These are phyloP conservation scores for Disparrhopalites patrizii DNA, from an alignment of 2,888 invertebrate species.

Conservation along the genomic window DNA sequence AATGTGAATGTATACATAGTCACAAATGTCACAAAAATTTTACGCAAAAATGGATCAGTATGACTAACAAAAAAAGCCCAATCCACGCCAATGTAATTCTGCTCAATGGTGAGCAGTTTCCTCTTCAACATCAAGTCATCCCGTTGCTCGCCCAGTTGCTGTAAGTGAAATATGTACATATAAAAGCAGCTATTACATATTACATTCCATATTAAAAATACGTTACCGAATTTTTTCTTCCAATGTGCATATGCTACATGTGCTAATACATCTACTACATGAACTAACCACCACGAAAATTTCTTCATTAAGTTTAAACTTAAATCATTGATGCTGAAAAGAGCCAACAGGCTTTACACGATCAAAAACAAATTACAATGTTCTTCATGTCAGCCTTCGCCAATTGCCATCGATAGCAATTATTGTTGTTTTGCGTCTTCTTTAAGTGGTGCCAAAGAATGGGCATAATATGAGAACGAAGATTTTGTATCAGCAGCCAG, in stretches of 20 bases:
- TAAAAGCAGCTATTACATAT: too few relatives aligned
- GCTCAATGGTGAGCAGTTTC: slow-evolving; percentile 39
- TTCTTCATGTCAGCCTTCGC: slow-evolving; percentile 38
- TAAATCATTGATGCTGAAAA: not conserved
- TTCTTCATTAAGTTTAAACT: not conserved
- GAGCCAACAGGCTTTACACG: too few relatives aligned
- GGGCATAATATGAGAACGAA: slow-evolving; percentile 43
- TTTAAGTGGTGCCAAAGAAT: slow-evolving; percentile 43
- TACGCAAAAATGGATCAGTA: too few relatives aligned
- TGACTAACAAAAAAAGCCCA: slow-evolving; percentile 41
- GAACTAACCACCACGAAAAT: too few relatives aligned
- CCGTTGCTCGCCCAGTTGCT: slow-evolving; percentile 36
- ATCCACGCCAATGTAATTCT: slow-evolving; percentile 40
- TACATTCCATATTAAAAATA: too few relatives aligned
- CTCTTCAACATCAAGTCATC: slow-evolving; percentile 38
- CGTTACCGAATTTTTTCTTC: too few relatives aligned
- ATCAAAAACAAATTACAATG: slow-evolving; percentile 33
- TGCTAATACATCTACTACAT: too few relatives aligned
- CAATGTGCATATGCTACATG: too few relatives aligned
- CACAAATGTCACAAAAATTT: too few relatives aligned
- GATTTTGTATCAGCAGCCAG: slow-evolving; percentile 36
- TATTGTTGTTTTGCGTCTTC: slow-evolving; percentile 34
- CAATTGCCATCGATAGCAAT: slow-evolving; percentile 39
- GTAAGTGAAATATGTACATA: too few relatives aligned
- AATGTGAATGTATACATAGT: not conserved